Evolutionary conservation across 2,888 invertebrate genomes (phyloP).

Genomic region (Crematogaster levior): DNA sequence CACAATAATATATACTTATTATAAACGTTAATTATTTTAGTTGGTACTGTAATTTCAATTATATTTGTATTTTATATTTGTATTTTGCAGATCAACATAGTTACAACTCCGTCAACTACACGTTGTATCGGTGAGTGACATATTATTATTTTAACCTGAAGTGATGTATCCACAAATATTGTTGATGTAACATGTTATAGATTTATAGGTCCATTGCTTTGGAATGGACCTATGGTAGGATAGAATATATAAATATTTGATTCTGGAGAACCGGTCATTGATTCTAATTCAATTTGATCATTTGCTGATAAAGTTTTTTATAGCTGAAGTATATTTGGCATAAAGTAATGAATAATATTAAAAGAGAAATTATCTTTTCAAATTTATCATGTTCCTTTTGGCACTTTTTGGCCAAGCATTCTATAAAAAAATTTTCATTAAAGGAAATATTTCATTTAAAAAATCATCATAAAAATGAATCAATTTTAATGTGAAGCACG

Average conservation of each 20-base stretch:
- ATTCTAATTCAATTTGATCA: not conserved
- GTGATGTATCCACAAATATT: not conserved
- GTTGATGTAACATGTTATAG: not conserved
- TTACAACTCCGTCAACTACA: not conserved
- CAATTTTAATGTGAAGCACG: not conserved
- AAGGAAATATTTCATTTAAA: not conserved
- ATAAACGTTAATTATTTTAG: not conserved
- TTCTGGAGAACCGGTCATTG: not conserved
- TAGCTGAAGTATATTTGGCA: not conserved
- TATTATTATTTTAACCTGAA: not conserved
- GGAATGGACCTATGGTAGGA: too few species aligned
- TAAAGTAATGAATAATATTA: not conserved
- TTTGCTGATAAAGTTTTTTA: not conserved
- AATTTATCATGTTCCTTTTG: not conserved
- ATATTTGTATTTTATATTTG: too few species aligned
- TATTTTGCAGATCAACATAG: not conserved
- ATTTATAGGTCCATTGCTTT: not conserved
- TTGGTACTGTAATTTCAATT: not conserved
- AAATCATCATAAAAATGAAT: not conserved
- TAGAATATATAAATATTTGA: not conserved
- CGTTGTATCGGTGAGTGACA: not conserved
- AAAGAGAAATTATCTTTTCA: not conserved
- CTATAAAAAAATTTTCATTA: not conserved
- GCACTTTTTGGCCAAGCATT: not conserved
- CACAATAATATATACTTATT: not conserved